Percentiles rank a stretch among this genome's conserved stretches.
Conservation (phyloP, 2,888 invertebrate genomes). For the Xestia sexstrigata region DNA sequence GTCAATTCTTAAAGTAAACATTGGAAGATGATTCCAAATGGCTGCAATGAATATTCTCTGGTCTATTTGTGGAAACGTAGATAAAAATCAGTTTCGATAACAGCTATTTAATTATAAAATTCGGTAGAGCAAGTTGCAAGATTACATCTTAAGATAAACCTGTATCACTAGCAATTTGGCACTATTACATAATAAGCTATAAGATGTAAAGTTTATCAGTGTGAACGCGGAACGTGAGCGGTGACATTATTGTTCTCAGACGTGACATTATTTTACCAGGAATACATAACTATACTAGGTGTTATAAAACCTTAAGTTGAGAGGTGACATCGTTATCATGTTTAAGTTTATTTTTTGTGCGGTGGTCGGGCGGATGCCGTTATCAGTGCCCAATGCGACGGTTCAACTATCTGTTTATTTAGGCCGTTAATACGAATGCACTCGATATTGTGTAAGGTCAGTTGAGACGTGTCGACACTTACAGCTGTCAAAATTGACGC, state of each 20-base stretch:
- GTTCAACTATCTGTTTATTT: conserved; percentile 78
- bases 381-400: conserved; percentile 76
- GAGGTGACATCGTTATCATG: conserved; percentile 76
- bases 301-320: conserved; percentile 63
- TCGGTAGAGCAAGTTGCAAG: conserved; percentile 11
- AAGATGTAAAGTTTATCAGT: conserved; percentile 29
- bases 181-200: conserved; percentile 35
- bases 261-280: conserved; percentile 55
- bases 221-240: conserved; percentile 41
- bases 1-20: neutral
- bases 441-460: conserved; percentile 85
- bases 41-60: neutral
- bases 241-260: conserved; percentile 45
- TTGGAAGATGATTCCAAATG: neutral
- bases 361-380: conserved; percentile 84
- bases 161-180: conserved; percentile 23
- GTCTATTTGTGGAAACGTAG: neutral
- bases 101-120: conserved; percentile 24
- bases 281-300: conserved; percentile 46
- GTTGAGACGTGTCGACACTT: conserved; percentile 72
- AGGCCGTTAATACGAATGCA: conserved; percentile 74
- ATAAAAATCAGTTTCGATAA: conserved; percentile 17
- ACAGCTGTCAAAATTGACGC: conserved; percentile 53
- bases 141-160: conserved; percentile 28
- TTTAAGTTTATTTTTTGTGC: conserved; percentile 67